A percentile compares a stretch with the other conserved stretches of the same genome.
These are phyloP conservation scores for Drosophila subpulchrella DNA, from an alignment of 1,140 invertebrate genomes.

Conservation along the genomic window DNA sequence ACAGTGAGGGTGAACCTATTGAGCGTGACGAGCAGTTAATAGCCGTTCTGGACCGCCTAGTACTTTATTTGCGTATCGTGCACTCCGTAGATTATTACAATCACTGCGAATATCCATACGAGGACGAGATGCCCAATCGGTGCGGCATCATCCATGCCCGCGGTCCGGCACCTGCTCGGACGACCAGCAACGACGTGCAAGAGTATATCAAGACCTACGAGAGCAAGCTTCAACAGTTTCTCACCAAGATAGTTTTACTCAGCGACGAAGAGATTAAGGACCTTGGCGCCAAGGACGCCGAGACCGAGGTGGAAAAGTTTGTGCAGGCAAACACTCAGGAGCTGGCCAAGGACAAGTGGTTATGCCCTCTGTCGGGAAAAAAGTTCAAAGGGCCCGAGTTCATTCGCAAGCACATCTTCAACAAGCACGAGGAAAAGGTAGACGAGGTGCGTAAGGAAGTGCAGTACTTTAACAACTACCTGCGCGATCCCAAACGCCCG, in stretches of 20 bases:
- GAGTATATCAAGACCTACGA: slow-evolving; percentile 93
- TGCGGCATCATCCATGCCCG: slow-evolving; percentile 99
- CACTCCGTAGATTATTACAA: slow-evolving; percentile 99
- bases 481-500: slow-evolving; percentile 97
- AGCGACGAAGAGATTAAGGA: slow-evolving; percentile 93
- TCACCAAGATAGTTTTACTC: slow-evolving; percentile 89
- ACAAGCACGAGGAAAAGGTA: slow-evolving; percentile 98
- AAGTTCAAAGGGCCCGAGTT: slow-evolving; percentile 99
- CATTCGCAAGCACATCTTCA: slow-evolving; percentile 99
- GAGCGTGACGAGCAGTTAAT: slow-evolving; percentile 92
- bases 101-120: slow-evolving; percentile 99
- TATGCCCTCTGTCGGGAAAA: slow-evolving; percentile 99
- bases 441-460: slow-evolving; percentile 98
- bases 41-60: slow-evolving; percentile 90
- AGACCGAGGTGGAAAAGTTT: slow-evolving; percentile 97
- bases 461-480: slow-evolving; percentile 99
- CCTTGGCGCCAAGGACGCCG: slow-evolving; percentile 94
- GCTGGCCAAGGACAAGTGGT: slow-evolving; percentile 98
- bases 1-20: slow-evolving; percentile 86
- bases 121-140: slow-evolving; percentile 99
- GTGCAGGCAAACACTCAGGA: slow-evolving; percentile 97
- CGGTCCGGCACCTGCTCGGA: slow-evolving; percentile 93
- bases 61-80: slow-evolving; percentile 97
- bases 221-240: slow-evolving; percentile 94
- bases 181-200: slow-evolving; percentile 88